Conservation (phyloP, 2,113 vertebrate genomes). For the Atrichornis clamosus region DNA sequence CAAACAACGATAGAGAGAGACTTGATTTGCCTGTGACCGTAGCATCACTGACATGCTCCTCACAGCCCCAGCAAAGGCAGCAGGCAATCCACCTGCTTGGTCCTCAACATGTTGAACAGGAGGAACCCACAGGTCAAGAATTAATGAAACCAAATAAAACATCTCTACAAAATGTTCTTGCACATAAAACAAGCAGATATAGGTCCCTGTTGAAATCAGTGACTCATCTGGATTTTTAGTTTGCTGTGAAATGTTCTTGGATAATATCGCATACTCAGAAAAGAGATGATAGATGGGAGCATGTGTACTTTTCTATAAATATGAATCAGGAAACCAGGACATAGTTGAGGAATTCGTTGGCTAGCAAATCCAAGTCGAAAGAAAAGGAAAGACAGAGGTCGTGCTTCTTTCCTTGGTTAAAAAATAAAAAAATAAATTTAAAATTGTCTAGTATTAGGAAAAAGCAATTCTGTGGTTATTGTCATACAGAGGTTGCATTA, state of each 20-base stretch:
- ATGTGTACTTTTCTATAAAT: not conserved
- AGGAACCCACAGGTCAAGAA: not conserved
- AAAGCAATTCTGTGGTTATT: not conserved
- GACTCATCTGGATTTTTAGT: not conserved
- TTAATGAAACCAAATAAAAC: not conserved
- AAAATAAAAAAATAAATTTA: not conserved
- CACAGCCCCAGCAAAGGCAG: not conserved
- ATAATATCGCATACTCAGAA: not conserved
- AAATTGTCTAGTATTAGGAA: not conserved
- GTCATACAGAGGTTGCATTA: accelerated
- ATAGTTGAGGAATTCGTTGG: not conserved
- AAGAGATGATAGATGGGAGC: not conserved
- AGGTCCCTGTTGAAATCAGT: not conserved
- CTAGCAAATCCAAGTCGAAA: not conserved
- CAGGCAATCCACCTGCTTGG: not conserved
- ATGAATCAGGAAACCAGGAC: not conserved
- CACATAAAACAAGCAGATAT: not conserved
- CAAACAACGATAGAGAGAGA: not conserved
- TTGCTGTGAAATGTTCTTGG: not conserved
- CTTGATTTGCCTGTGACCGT: not conserved
- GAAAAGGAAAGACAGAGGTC: not conserved
- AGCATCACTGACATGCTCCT: not conserved
- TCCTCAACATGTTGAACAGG: not conserved
- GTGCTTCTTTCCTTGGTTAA: not conserved
- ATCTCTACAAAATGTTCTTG: not conserved